phyloP scores from a whole-genome alignment of 2,888 invertebrate genomes.

The Diplolepis rosae region DNA sequence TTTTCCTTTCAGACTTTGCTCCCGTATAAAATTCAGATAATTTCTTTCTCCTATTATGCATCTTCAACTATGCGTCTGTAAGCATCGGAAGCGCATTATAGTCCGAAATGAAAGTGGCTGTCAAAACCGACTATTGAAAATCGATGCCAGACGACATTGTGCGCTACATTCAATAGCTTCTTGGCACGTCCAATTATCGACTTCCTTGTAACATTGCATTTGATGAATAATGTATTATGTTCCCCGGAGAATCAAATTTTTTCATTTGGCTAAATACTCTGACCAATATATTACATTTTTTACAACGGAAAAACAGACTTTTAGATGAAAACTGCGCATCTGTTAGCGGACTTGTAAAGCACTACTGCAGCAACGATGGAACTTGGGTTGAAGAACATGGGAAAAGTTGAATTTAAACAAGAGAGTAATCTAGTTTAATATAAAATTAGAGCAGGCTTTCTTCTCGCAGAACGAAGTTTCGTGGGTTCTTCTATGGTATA shows the following conservation, averaged over 20 bases:
- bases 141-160: conserved; percentile 63
- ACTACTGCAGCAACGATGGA: neutral
- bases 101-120: conserved; percentile 48
- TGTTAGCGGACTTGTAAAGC: neutral
- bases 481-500: conserved; percentile 32
- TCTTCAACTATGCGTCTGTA: conserved; percentile 15
- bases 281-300: neutral
- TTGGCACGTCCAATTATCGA: conserved; percentile 62
- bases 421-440: conserved; percentile 59
- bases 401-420: conserved; percentile 51
- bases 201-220: conserved; percentile 55
- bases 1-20: neutral
- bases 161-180: conserved; percentile 51
- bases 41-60: conserved; percentile 16
- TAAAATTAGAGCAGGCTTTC: conserved; percentile 59
- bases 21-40: conserved; percentile 2
- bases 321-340: neutral
- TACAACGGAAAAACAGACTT: neutral
- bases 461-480: conserved; percentile 44
- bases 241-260: conserved; percentile 4
- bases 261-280: neutral
- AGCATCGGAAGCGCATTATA: conserved; percentile 43
- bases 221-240: conserved; percentile 57
- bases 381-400: conserved; percentile 37
- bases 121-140: conserved; percentile 65